Percentiles rank a stretch among this genome's conserved stretches.
Conservation (phyloP, 2,113 vertebrate species). For the Diphyllodes magnificus region DNA sequence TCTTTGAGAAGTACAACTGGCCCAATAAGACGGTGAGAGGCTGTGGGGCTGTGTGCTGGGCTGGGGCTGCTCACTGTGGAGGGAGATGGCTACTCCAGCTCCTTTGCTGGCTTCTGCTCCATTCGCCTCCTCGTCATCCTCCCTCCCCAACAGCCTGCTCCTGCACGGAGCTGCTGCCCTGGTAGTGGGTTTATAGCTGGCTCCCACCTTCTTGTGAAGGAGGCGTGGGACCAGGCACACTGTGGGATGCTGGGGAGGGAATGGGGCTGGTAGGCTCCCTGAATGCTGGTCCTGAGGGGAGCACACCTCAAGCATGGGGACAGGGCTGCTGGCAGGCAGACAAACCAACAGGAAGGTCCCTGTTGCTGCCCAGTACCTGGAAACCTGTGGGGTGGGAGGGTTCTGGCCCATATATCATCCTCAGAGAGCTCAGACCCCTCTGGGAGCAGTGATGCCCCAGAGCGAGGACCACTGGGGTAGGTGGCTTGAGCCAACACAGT, state of each 20-base stretch:
- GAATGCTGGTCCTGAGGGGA: not conserved
- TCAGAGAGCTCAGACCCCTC: not conserved
- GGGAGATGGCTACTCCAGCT: not conserved
- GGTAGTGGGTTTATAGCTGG: not conserved
- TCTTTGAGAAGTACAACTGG: constrained; percentile 99
- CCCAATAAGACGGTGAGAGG: constrained; percentile 91
- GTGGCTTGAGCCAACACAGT: not conserved
- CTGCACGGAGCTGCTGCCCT: not conserved
- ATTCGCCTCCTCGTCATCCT: not conserved
- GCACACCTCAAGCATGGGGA: not conserved
- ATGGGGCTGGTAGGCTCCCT: not conserved
- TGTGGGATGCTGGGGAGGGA: fast-evolving
- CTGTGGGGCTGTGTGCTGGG: not conserved
- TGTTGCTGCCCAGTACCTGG: not conserved
- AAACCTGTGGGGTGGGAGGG: not conserved
- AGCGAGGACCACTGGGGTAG: not conserved
- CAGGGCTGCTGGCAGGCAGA: not conserved
- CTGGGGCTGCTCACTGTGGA: not conserved
- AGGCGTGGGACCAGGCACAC: fast-evolving
- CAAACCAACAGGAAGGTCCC: not conserved
- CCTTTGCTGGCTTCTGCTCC: not conserved
- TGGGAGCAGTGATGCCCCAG: not conserved
- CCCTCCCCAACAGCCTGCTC: not conserved
- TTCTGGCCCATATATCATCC: not conserved
- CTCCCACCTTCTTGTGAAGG: not conserved